Evolutionary conservation across 2,113 vertebrate genomes (phyloP).

Genomic region (Trematocara zebra): DNA sequence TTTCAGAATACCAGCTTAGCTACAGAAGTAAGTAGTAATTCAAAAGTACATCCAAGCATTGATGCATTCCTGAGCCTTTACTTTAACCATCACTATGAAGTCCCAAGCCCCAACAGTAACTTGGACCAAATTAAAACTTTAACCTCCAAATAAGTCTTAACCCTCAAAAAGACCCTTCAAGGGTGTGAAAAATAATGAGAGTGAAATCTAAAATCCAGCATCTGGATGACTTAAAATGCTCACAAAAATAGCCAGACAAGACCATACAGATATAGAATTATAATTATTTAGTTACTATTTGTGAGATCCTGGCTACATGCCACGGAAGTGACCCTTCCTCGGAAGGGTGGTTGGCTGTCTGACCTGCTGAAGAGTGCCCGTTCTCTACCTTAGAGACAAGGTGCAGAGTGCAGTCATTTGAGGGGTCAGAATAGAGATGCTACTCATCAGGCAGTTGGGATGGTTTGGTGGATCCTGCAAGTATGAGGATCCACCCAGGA

Average conservation of each 20-base stretch:
- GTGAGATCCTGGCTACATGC: background rate
- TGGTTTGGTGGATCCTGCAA: background rate
- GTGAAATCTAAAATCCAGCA: background rate
- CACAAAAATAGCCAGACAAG: background rate
- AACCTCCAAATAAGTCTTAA: background rate
- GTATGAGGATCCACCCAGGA: background rate
- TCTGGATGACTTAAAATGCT: background rate
- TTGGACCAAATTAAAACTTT: background rate
- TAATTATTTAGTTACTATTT: background rate
- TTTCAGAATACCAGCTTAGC: background rate
- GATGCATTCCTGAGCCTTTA: background rate
- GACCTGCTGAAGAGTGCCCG: background rate
- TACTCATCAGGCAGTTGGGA: background rate
- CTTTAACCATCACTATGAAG: background rate
- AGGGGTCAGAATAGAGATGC: background rate
- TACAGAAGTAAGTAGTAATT: background rate
- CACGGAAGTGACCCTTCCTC: background rate
- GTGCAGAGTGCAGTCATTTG: background rate
- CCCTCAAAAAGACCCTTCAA: background rate
- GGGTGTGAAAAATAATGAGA: background rate
- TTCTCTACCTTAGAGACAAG: background rate
- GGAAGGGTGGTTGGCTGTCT: background rate
- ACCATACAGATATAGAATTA: background rate
- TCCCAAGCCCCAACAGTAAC: background rate
- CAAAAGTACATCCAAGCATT: background rate